These are phyloP conservation scores for Odontomachus brunneus DNA, from an alignment of 1,140 invertebrate species.

Conservation along the genomic window DNA sequence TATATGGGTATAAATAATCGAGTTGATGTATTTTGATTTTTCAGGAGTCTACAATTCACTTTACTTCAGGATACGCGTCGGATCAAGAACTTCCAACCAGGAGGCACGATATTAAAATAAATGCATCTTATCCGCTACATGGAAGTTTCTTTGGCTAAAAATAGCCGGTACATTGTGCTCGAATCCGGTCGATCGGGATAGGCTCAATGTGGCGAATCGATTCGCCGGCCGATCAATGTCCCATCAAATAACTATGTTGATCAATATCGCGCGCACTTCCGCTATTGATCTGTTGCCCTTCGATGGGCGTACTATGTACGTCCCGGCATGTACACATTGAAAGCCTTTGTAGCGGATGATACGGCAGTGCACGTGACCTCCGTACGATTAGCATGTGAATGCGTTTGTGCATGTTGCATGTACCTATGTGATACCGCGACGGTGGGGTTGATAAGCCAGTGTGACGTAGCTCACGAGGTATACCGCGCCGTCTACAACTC, in stretches of 20 bases:
- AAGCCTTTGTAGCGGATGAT: conserved; percentile 34
- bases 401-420: conserved; percentile 7
- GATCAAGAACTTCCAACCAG: background rate
- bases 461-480: background rate
- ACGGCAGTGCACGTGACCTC: conserved; percentile 51
- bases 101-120: no score
- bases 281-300: conserved; percentile 37
- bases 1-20: no score
- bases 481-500: background rate
- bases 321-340: conserved; percentile 25
- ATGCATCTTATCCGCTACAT: background rate
- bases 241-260: conserved; percentile 7
- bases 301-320: conserved; percentile 15
- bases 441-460: conserved; percentile 8
- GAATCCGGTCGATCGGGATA: background rate
- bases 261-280: conserved; percentile 17
- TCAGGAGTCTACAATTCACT: no score
- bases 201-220: background rate
- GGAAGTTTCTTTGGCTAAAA: background rate
- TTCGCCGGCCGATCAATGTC: background rate
- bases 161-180: background rate
- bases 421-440: background rate
- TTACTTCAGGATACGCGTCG: no score
- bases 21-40: no score
- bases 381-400: conserved; percentile 54